A percentile compares a stretch with the other conserved stretches of the same genome.
Evolutionary conservation across 2,888 invertebrate genomes (phyloP).

Genomic region (Drosophila siamana): DNA sequence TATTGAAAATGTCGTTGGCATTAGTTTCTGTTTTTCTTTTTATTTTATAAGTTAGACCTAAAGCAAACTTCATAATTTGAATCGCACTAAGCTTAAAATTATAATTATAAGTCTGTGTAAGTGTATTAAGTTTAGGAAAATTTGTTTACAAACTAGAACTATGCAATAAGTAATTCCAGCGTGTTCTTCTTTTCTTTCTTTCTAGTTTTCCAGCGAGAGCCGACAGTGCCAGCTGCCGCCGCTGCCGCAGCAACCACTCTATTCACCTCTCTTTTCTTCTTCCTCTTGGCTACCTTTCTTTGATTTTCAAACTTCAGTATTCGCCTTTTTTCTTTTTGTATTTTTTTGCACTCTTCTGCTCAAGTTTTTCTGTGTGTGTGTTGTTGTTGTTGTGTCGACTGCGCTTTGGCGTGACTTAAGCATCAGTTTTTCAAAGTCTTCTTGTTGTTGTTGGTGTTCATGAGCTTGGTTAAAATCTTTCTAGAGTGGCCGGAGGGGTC

Average conservation of each 20-base stretch:
- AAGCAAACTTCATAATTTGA: slow-evolving; percentile 73
- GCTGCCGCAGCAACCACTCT: slow-evolving; percentile 28
- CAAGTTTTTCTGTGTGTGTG: slow-evolving; percentile 20
- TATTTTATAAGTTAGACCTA: slow-evolving; percentile 56
- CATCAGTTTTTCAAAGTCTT: slow-evolving; percentile 85
- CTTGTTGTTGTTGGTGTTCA: slow-evolving; percentile 89
- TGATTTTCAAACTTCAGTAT: slow-evolving; percentile 30
- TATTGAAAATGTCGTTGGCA: slow-evolving; percentile 8
- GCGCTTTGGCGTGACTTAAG: slow-evolving; percentile 13
- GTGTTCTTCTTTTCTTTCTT: slow-evolving; percentile 21
- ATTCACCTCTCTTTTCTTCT: neutral
- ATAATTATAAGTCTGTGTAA: slow-evolving; percentile 74
- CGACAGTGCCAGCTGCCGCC: slow-evolving; percentile 57
- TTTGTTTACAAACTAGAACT: slow-evolving; percentile 46
- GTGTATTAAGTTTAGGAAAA: slow-evolving; percentile 66
- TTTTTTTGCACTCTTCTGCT: slow-evolving; percentile 30
- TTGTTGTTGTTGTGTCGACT: slow-evolving; percentile 1
- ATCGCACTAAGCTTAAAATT: slow-evolving; percentile 64
- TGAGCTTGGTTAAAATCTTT: slow-evolving; percentile 52
- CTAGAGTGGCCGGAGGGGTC: slow-evolving; percentile 94
- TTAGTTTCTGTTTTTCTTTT: slow-evolving; percentile 36
- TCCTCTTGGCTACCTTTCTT: slow-evolving; percentile 1
- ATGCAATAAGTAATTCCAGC: slow-evolving; percentile 50
- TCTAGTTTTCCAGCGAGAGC: slow-evolving; percentile 39
- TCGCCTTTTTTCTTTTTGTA: slow-evolving; percentile 9